These are phyloP conservation scores for Syngnathus rostellatus DNA, from an alignment of 2,797 vertebrate species.

Conservation along the genomic window DNA sequence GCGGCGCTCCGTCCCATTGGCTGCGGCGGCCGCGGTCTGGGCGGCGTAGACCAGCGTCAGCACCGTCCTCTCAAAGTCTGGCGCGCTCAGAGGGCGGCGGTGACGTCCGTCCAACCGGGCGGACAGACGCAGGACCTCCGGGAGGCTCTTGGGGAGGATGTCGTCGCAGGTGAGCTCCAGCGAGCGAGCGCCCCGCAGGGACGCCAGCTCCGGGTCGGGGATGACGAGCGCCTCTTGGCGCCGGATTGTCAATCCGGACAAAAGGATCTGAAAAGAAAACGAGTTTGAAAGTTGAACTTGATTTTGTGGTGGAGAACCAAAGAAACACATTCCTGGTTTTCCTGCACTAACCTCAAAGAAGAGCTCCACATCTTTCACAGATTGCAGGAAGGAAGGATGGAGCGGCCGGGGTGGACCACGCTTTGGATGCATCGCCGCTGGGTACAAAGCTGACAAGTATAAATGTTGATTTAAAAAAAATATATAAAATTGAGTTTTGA, in stretches of 20 bases:
- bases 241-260: conserved; percentile 76
- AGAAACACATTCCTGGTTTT: background rate
- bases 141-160: conserved; percentile 80
- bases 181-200: conserved; percentile 70
- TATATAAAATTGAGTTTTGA: background rate
- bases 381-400: conserved; percentile 80
- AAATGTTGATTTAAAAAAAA: background rate
- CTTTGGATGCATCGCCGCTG: conserved; percentile 77
- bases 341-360: conserved; percentile 80
- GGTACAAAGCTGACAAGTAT: conserved; percentile 74
- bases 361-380: conserved; percentile 77
- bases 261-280: conserved; percentile 73
- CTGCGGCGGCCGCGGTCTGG: conserved; percentile 66
- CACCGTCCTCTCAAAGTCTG: conserved; percentile 86
- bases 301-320: background rate
- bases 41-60: conserved; percentile 81
- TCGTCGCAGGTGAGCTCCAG: conserved; percentile 80
- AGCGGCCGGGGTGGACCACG: conserved; percentile 69
- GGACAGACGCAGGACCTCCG: conserved; percentile 78
- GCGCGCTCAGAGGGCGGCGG: conserved; percentile 60
- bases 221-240: conserved; percentile 65
- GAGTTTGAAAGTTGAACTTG: no score
- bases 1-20: conserved; percentile 66
- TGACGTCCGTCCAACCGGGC: conserved; percentile 60
- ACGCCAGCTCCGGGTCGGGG: conserved; percentile 83